Conservation (phyloP, 2,113 vertebrate genomes). For the Indri indri region DNA sequence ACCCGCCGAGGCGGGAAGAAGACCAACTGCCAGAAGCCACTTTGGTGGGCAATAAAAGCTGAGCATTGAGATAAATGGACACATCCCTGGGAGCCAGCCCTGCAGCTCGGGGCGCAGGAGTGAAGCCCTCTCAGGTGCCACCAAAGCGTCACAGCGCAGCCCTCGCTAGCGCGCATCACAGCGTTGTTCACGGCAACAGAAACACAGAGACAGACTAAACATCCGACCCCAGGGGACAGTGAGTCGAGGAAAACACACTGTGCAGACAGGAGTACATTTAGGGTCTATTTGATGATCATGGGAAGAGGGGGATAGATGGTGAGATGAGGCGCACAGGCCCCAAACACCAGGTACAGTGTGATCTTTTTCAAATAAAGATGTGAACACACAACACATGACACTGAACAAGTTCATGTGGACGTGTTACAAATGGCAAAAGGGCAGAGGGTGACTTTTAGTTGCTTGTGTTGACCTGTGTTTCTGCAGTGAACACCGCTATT, state of each 20-base stretch:
- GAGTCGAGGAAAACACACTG: too few species aligned
- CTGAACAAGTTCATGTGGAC: not conserved
- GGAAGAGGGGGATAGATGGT: not conserved
- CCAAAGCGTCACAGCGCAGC: too few species aligned
- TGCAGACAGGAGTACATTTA: too few species aligned
- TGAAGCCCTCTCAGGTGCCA: not conserved
- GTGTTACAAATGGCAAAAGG: too few species aligned
- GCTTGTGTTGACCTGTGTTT: not conserved
- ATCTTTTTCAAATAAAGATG: not conserved
- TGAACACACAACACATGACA: not conserved
- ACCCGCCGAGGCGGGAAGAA: accelerated
- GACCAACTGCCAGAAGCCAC: not conserved
- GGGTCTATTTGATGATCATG: accelerated
- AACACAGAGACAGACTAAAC: not conserved
- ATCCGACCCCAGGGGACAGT: too few species aligned
- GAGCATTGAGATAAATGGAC: not conserved
- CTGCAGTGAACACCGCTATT: not conserved
- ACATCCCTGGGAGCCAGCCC: not conserved
- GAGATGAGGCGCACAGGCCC: not conserved
- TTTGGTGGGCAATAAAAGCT: not conserved
- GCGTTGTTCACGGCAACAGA: not conserved
- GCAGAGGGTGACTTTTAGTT: not conserved
- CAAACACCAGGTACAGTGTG: too few species aligned
- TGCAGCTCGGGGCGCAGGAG: not conserved
- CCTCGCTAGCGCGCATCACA: not conserved